A percentile compares a stretch with the other conserved stretches of the same genome.
These are phyloP conservation scores for Globodera rostochiensis DNA, from an alignment of 1,140 invertebrate species.

Conservation along the genomic window DNA sequence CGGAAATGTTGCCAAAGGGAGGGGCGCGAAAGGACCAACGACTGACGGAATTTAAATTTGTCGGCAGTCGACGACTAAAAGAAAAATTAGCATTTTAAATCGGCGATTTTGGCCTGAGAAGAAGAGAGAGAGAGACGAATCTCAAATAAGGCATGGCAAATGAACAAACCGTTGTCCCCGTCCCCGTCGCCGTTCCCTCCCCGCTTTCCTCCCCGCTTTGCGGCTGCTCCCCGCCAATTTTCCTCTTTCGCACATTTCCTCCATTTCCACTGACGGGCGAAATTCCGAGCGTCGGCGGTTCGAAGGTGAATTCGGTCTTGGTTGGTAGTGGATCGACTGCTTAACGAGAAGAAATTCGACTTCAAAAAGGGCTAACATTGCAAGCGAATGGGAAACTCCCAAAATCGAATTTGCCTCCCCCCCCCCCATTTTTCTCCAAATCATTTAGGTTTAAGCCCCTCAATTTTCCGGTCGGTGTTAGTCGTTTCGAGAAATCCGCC, in stretches of 20 bases:
- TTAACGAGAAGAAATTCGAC: constrained; percentile 13
- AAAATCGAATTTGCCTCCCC: too few relatives aligned
- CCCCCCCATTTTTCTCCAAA: neutral
- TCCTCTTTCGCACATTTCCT: constrained; percentile 34
- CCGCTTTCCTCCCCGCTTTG: constrained; percentile 33
- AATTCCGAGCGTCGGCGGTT: constrained; percentile 39
- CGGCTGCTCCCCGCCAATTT: constrained; percentile 10
- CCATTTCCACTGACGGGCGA: constrained; percentile 3
- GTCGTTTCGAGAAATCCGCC: too few relatives aligned
- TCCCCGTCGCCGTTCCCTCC: constrained; percentile 17
- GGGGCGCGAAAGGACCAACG: constrained; percentile 6
- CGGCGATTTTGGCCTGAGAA: neutral
- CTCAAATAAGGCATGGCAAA: neutral
- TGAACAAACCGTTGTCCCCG: constrained; percentile 2
- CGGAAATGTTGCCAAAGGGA: constrained; percentile 20
- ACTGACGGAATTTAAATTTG: neutral
- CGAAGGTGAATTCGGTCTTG: constrained; percentile 61
- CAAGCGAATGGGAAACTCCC: too few relatives aligned
- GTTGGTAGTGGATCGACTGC: constrained; percentile 33
- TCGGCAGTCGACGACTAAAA: neutral
- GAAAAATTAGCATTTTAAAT: neutral
- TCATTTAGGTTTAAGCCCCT: too few relatives aligned
- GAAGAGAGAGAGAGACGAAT: neutral
- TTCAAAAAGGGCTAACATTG: neutral
- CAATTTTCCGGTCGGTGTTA: too few relatives aligned